A percentile compares a stretch with the other conserved stretches of the same genome.
phyloP scores from a whole-genome alignment of 2,113 vertebrate genomes.

The Neodontobutis hainanensis region DNA sequence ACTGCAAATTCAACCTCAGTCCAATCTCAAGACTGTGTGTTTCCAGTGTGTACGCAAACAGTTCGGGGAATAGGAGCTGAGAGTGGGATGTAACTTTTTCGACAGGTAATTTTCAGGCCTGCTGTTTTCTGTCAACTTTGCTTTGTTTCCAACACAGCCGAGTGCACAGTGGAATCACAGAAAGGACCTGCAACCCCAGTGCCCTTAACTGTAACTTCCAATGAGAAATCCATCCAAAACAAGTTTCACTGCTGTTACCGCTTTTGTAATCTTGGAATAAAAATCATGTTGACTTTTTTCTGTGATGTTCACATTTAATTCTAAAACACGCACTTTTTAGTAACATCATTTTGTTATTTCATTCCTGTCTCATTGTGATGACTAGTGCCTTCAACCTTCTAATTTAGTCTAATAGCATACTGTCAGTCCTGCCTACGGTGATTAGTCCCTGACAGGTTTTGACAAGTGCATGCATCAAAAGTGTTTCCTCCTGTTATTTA shows the following conservation, averaged over 20 bases:
- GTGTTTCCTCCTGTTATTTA: neutral
- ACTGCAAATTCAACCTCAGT: neutral
- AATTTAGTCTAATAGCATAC: neutral
- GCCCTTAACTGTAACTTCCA: neutral
- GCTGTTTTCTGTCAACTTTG: constrained; percentile 51
- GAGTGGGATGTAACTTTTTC: constrained; percentile 18
- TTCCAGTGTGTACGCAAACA: constrained; percentile 26
- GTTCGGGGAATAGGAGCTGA: constrained; percentile 15
- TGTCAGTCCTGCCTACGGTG: neutral
- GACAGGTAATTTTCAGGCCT: constrained; percentile 50
- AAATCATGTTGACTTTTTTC: no score
- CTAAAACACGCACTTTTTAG: no score
- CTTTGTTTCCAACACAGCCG: constrained; percentile 39
- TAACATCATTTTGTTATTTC: no score
- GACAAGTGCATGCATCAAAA: neutral
- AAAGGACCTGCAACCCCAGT: constrained; percentile 9
- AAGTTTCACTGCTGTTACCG: neutral
- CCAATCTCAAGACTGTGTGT: neutral
- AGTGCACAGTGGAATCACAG: constrained; percentile 26
- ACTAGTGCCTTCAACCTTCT: neutral
- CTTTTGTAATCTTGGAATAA: no score
- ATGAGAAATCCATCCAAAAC: neutral
- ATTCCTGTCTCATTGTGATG: neutral
- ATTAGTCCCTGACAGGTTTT: neutral
- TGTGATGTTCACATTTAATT: no score